Base-by-base conservation (phyloP, 2,888 invertebrate species). In the Orthosia cruda region DNA sequence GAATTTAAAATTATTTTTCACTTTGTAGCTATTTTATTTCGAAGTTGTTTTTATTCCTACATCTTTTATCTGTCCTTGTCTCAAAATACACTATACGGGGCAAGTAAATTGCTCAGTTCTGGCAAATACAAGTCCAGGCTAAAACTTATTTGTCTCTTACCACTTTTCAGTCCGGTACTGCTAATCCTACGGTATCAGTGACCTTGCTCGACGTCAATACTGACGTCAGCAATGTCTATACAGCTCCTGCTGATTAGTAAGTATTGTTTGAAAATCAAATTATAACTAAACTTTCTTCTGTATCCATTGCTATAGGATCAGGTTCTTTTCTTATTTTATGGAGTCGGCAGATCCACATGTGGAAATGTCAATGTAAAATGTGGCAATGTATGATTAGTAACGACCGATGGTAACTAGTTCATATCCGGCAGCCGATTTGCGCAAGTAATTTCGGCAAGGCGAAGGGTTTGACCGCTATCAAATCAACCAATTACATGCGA, bases 161-260 rank as follows among this genome's bases (percentile, higher is more conserved):
- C 15, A 49, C 9, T 55, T 94, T 63, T 59, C 94, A 97, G 97
- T 87, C 96, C 9, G 97, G 97, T n/a, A 97, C 97, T 3, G 89
- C 78, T 1, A 97, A 97, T 80, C 97, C 97, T 0, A 92, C 90
- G 0, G 97, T 95, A 23, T 89, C 90, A 4, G 96, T 97, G 20
- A 95, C 94, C 0, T 88, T 97, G 2, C 87, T 93, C 0, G 92
- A 95, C 55, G 72, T 96, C 11, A 77, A 20, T 0, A 85, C 71
- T 4, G 40, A 82, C 7, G 68, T 26, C 0, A 78, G 85, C 26
- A 90, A 87, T 0, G 84, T 89, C 12, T 95, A 90, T 82, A 61
- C 62, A 4, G 93, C 92, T 3, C 96, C 96, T 3, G 69, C 82
- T 2, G 90, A 90, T 50, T 84, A 95, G 96, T 96, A 90, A 93